Conservation (phyloP, 2,113 vertebrate species). For the Cariama cristata region DNA sequence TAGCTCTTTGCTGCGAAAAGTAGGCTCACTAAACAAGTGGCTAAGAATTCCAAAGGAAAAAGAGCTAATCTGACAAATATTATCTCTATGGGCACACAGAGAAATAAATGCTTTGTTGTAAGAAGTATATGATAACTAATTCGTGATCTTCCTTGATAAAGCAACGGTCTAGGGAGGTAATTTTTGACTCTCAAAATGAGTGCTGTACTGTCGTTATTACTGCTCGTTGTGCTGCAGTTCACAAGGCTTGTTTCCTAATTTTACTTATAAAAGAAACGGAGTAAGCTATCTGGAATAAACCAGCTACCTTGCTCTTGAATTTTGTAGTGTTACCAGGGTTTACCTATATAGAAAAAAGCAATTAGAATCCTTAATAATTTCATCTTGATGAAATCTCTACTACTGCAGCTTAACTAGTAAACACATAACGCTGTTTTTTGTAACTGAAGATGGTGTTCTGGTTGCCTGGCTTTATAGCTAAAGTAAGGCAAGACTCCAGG, state of each 20-base stretch:
- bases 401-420: not conserved
- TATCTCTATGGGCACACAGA: not conserved
- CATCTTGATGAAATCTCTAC: not conserved
- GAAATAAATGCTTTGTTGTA: not conserved
- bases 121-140: not conserved
- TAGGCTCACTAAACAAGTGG: not conserved
- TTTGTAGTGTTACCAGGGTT: not conserved
- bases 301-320: not conserved
- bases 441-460: not conserved
- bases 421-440: not conserved
- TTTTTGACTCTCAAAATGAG: not conserved
- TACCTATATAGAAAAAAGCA: not conserved
- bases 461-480: not conserved
- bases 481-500: not conserved
- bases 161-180: not conserved
- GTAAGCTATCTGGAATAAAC: not conserved
- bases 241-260: not conserved
- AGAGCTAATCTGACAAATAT: not conserved
- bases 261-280: not conserved
- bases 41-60: not conserved
- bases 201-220: not conserved
- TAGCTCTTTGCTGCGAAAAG: not conserved
- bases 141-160: not conserved
- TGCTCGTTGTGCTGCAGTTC: not conserved
- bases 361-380: not conserved